phyloP scores from a whole-genome alignment of 2,888 invertebrate genomes.

The Siphlonurus alternatus region DNA sequence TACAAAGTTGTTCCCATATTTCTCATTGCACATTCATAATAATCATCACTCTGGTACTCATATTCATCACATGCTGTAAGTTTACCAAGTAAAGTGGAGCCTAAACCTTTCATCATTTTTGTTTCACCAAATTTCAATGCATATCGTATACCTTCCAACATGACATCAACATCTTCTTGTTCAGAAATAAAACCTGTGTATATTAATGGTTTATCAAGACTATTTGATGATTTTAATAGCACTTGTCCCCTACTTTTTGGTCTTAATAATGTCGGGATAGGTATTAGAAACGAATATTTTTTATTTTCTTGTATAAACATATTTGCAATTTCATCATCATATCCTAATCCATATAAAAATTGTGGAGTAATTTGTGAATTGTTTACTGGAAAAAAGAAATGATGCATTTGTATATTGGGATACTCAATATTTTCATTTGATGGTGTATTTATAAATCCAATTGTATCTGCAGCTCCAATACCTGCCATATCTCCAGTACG shows the following conservation, averaged over 20 bases:
- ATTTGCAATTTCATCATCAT: background rate
- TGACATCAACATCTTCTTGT: background rate
- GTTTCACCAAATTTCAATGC: conserved; percentile 29
- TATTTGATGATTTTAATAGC: conserved; percentile 46
- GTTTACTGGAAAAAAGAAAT: background rate
- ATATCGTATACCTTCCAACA: background rate
- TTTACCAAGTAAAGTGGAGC: conserved; percentile 35
- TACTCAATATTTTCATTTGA: background rate
- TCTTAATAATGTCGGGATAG: conserved; percentile 50
- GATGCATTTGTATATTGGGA: conserved; percentile 1
- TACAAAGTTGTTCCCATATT: conserved; percentile 15
- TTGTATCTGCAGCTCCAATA: conserved; percentile 19
- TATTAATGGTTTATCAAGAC: conserved; percentile 59
- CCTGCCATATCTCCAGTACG: conserved; percentile 31
- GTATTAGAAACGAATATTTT: conserved; percentile 29
- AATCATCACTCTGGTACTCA: background rate
- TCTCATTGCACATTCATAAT: conserved; percentile 2
- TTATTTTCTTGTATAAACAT: background rate
- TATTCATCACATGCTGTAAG: conserved; percentile 31
- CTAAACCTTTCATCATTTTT: conserved; percentile 36
- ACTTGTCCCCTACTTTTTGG: conserved; percentile 55
- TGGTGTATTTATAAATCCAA: background rate
- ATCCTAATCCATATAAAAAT: background rate
- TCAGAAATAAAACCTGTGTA: conserved; percentile 35
- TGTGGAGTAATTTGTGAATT: background rate